phyloP scores from a whole-genome alignment of 2,888 invertebrate species.

The Agrilus mali region DNA sequence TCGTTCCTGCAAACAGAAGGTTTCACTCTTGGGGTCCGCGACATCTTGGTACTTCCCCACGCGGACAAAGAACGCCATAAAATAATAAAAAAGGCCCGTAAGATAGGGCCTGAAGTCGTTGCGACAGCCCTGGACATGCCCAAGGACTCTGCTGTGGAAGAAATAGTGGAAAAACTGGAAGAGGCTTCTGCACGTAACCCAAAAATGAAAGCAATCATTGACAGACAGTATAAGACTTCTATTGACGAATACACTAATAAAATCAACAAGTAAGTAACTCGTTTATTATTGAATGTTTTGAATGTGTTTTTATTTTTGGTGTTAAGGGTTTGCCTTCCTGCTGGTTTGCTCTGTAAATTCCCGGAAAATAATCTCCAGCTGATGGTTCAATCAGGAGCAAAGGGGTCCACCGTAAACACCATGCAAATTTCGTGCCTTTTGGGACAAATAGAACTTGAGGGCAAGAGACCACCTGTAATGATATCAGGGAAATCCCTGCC shows the following conservation, averaged over 20 bases:
- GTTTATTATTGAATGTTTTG: conserved; percentile 18
- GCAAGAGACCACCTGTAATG: conserved; percentile 90
- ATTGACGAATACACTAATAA: conserved; percentile 79
- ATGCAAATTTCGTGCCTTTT: conserved; percentile 97
- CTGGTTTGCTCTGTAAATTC: conserved; percentile 75
- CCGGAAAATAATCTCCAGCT: conserved; percentile 94
- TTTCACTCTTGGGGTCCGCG: conserved; percentile 90
- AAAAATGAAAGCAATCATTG: conserved; percentile 67
- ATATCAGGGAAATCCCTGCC: conserved; percentile 87
- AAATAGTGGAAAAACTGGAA: conserved; percentile 55
- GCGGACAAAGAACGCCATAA: conserved; percentile 62
- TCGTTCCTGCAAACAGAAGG: conserved; percentile 80
- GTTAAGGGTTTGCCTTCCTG: conserved; percentile 60
- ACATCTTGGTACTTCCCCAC: conserved; percentile 68
- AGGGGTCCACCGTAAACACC: conserved; percentile 95
- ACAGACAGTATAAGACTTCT: conserved; percentile 69
- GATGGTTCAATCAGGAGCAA: conserved; percentile 98
- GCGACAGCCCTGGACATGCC: conserved; percentile 58
- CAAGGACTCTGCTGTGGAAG: conserved; percentile 41
- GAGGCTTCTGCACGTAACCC: conserved; percentile 56
- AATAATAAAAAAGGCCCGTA: conserved; percentile 51
- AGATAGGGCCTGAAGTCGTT: conserved; percentile 25
- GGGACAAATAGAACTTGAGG: conserved; percentile 98
- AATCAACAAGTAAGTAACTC: conserved; percentile 58
- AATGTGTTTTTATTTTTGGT: too few relatives aligned